Conservation (phyloP, 2,888 invertebrate species). For the Synergus umbraculus region DNA sequence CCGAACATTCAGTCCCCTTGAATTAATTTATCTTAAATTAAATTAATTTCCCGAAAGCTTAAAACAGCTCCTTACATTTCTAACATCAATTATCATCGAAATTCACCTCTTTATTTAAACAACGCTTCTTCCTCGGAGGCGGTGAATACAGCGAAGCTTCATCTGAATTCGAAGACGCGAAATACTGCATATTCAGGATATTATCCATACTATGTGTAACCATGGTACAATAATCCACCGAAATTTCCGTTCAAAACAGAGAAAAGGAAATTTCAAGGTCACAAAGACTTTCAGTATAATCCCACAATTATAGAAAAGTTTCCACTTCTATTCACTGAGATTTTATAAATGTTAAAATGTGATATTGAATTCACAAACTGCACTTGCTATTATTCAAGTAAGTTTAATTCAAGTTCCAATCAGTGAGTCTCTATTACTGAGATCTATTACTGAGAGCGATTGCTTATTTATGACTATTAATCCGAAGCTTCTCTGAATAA, state of each 20-base stretch:
- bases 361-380: neutral
- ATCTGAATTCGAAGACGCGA: conserved; percentile 64
- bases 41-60: too few relatives aligned
- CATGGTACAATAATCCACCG: conserved; percentile 58
- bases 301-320: neutral
- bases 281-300: neutral
- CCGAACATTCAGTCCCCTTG: too few relatives aligned
- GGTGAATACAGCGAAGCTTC: conserved; percentile 65
- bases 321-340: neutral
- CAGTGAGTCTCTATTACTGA: neutral
- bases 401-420: neutral
- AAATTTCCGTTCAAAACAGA: conserved; percentile 6
- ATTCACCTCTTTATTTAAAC: conserved; percentile 74
- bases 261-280: neutral
- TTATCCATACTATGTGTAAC: conserved; percentile 76
- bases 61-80: neutral
- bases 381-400: neutral
- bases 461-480: neutral
- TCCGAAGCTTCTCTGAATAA: neutral
- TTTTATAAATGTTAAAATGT: neutral
- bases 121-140: conserved; percentile 70
- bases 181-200: conserved; percentile 75
- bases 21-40: neutral
- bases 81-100: conserved; percentile 26
- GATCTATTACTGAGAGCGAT: too few relatives aligned